Conservation (phyloP, 2,113 vertebrate species). For the Solenodon paradoxus region DNA sequence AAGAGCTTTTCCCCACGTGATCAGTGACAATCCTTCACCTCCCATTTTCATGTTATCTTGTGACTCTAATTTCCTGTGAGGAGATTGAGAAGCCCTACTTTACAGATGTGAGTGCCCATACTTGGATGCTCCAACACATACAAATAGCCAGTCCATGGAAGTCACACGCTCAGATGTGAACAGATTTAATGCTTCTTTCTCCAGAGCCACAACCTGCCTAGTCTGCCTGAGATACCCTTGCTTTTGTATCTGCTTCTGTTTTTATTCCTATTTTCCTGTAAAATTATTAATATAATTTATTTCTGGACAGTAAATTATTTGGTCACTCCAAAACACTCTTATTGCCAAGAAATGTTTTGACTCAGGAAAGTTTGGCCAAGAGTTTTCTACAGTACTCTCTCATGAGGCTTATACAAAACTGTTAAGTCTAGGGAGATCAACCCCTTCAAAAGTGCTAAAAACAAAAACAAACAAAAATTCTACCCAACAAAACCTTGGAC, state of each 20-base stretch:
- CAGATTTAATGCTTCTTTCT: neutral
- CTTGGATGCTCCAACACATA: neutral
- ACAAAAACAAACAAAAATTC: neutral
- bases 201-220: neutral
- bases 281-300: neutral
- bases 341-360: neutral
- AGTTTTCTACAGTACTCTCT: neutral
- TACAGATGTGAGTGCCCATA: neutral
- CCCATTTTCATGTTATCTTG: neutral
- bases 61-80: neutral
- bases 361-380: neutral
- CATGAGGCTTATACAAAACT: too few species aligned
- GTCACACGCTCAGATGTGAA: neutral
- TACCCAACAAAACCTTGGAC: neutral
- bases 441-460: neutral
- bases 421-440: neutral
- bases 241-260: neutral
- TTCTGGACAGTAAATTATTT: neutral
- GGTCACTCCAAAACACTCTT: neutral
- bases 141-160: neutral
- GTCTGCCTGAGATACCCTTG: neutral
- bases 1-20: neutral
- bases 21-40: neutral
- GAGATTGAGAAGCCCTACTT: neutral
- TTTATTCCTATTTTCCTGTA: neutral